These are phyloP conservation scores for Drosophila lacicola DNA, from an alignment of 2,888 invertebrate genomes.

Conservation along the genomic window DNA sequence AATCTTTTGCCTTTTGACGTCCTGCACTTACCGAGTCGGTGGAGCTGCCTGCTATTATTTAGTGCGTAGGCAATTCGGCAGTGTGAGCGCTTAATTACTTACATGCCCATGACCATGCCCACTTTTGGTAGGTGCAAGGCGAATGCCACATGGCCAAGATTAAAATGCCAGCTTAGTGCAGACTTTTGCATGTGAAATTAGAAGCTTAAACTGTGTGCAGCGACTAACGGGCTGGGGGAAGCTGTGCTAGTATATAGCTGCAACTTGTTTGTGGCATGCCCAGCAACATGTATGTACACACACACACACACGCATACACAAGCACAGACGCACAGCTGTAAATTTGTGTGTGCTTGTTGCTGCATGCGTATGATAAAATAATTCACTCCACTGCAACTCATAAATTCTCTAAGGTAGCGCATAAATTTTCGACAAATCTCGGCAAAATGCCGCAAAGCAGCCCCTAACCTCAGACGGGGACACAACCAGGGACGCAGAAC, in stretches of 20 bases:
- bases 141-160: slow-evolving; percentile 71
- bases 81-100: slow-evolving; percentile 75
- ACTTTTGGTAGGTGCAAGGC: slow-evolving; percentile 12
- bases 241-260: slow-evolving; percentile 33
- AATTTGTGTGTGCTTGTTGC: slow-evolving; percentile 56
- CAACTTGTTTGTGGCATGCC: slow-evolving; percentile 75
- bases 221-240: neutral
- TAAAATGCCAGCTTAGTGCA: slow-evolving; percentile 81
- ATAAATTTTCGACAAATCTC: slow-evolving; percentile 80
- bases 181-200: slow-evolving; percentile 81
- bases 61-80: slow-evolving; percentile 76
- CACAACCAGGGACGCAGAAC: slow-evolving; percentile 8
- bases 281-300: slow-evolving; percentile 39
- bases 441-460: slow-evolving; percentile 79
- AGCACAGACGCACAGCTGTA: slow-evolving; percentile 1
- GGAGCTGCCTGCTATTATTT: slow-evolving; percentile 61
- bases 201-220: slow-evolving; percentile 71
- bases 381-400: slow-evolving; percentile 82
- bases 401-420: slow-evolving; percentile 80
- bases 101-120: slow-evolving; percentile 64
- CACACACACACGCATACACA: slow-evolving; percentile 7
- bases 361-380: slow-evolving; percentile 82
- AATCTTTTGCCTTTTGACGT: slow-evolving; percentile 40
- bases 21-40: slow-evolving; percentile 35
- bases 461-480: slow-evolving; percentile 64